Conservation (phyloP, 2,797 vertebrate genomes). For the Falco novaeseelandiae region DNA sequence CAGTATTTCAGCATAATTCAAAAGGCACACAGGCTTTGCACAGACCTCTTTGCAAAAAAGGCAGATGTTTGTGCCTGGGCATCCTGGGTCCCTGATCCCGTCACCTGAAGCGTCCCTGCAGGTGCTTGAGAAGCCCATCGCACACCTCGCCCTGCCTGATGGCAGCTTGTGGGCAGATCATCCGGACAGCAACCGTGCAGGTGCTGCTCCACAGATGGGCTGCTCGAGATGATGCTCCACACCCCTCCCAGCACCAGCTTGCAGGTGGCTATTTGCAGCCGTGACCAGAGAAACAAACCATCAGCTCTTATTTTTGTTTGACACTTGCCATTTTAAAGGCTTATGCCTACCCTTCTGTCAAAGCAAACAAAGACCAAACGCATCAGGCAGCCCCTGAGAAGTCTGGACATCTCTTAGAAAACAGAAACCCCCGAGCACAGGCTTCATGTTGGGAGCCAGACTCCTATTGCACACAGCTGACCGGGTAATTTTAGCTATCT, state of each 20-base stretch:
- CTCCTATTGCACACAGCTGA: neutral
- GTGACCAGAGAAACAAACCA: neutral
- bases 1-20: neutral
- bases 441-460: neutral
- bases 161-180: neutral
- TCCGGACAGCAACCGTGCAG: fast-evolving
- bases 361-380: neutral
- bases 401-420: neutral
- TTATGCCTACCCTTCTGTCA: neutral
- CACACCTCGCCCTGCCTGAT: fast-evolving
- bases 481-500: neutral
- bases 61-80: neutral
- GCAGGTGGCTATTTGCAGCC: neutral
- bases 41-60: neutral
- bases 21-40: neutral
- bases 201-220: neutral
- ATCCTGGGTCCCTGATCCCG: too few species aligned
- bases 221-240: neutral
- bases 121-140: neutral
- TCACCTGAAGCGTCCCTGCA: neutral
- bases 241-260: neutral
- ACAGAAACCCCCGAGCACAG: neutral
- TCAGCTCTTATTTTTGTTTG: neutral
- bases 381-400: fast-evolving
- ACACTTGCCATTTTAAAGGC: neutral